phyloP scores from a whole-genome alignment of 2,113 vertebrate species.

The Hemiscyllium ocellatum region DNA sequence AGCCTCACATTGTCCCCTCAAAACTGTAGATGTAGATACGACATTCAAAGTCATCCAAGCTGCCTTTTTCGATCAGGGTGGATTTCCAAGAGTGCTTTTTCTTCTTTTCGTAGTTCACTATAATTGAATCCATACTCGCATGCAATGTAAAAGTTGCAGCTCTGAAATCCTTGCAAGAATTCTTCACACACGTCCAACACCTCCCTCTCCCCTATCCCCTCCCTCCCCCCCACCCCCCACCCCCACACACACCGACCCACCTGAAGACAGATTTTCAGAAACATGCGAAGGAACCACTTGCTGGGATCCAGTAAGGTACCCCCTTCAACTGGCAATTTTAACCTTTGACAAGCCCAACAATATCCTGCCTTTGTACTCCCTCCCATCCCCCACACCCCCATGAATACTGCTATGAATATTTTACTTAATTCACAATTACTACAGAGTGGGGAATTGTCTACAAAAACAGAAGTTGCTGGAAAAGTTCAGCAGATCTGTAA shows the following conservation, averaged over 20 bases:
- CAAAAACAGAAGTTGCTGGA: no score
- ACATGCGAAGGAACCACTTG: not conserved
- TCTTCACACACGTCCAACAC: not conserved
- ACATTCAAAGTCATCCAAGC: not conserved
- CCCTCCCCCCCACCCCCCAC: no score
- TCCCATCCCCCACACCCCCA: no score
- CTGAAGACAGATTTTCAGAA: not conserved
- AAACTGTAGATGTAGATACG: not conserved
- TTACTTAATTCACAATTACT: not conserved
- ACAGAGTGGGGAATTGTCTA: not conserved
- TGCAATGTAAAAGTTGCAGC: not conserved
- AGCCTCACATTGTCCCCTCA: not conserved
- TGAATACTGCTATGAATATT: not conserved
- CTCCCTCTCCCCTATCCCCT: no score
- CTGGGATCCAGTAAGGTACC: not conserved
- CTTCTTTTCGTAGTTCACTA: not conserved
- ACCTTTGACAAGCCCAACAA: not conserved
- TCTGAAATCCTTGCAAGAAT: not conserved
- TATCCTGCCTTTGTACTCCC: not conserved
- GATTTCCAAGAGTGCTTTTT: not conserved
- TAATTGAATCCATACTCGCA: not conserved
- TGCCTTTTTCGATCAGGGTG: not conserved
- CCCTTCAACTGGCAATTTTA: not conserved
- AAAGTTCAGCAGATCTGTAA: no score
- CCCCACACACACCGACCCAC: not conserved